phyloP scores from a whole-genome alignment of 2,113 vertebrate genomes.

The Trogon melanurus region DNA sequence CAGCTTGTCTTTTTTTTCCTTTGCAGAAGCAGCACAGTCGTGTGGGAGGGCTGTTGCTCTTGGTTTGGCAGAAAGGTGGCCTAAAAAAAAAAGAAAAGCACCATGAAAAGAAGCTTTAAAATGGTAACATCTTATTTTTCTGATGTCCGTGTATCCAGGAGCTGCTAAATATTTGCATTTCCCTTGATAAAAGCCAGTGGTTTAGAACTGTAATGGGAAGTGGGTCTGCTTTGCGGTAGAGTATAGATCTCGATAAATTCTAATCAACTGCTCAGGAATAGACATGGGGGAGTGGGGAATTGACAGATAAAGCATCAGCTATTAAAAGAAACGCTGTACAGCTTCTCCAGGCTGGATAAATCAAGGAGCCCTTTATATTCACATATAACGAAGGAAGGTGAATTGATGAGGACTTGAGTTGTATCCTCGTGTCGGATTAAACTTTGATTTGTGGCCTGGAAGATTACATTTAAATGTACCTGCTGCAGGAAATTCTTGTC shows the following conservation, averaged over 20 bases:
- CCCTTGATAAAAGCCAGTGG: background rate
- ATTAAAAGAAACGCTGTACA: background rate
- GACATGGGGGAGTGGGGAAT: background rate
- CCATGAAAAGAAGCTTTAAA: background rate
- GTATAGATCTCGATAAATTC: conserved; percentile 16
- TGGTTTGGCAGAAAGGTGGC: background rate
- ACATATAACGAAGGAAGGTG: background rate
- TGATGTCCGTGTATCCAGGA: background rate
- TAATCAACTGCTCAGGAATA: conserved; percentile 1
- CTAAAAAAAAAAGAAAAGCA: background rate
- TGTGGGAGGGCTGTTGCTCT: background rate
- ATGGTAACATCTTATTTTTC: background rate
- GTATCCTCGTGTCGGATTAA: background rate
- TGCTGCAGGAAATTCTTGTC: background rate
- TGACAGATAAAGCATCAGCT: conserved; percentile 38
- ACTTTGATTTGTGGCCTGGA: conserved; percentile 32
- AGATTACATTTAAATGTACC: background rate
- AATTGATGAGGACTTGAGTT: background rate
- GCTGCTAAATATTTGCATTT: background rate
- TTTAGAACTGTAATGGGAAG: background rate
- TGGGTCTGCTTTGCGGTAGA: background rate
- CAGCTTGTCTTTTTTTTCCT: background rate
- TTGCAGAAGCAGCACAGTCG: rapidly evolving
- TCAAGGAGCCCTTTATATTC: background rate
- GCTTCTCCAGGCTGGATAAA: background rate